Percentiles rank a stretch among this genome's conserved stretches.
phyloP scores from a whole-genome alignment of 2,113 vertebrate genomes.

The Eulemur rufifrons region DNA sequence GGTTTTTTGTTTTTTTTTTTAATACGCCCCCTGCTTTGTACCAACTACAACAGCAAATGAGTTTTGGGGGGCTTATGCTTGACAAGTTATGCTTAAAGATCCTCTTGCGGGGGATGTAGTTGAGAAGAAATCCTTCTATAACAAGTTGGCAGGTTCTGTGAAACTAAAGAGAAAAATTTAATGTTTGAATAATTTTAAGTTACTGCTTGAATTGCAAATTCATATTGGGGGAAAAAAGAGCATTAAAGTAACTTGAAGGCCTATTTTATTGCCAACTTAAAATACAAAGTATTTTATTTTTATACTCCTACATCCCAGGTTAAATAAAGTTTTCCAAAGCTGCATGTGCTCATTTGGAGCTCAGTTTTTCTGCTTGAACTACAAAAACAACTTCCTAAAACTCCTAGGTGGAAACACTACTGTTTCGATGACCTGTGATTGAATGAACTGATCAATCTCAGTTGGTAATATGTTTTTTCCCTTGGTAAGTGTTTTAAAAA shows the following conservation, averaged over 20 bases:
- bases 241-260: not conserved
- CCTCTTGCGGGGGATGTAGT: not conserved
- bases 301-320: not conserved
- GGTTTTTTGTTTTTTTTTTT: not conserved
- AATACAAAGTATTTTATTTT: slow-evolving; percentile 34
- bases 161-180: not conserved
- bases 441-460: not conserved
- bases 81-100: not conserved
- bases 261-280: not conserved
- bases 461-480: not conserved
- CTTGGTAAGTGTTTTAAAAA: not conserved
- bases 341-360: not conserved
- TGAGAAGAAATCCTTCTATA: not conserved
- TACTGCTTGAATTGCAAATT: not conserved
- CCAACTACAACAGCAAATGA: not conserved
- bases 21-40: not conserved
- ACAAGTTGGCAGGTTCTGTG: not conserved
- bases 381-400: not conserved
- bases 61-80: not conserved
- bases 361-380: not conserved
- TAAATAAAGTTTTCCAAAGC: not conserved
- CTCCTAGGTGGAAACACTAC: not conserved
- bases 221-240: not conserved
- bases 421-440: not conserved
- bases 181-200: not conserved